Evolutionary conservation across 1,140 invertebrate species (phyloP).

Genomic region (Pristionchus pacificus): DNA sequence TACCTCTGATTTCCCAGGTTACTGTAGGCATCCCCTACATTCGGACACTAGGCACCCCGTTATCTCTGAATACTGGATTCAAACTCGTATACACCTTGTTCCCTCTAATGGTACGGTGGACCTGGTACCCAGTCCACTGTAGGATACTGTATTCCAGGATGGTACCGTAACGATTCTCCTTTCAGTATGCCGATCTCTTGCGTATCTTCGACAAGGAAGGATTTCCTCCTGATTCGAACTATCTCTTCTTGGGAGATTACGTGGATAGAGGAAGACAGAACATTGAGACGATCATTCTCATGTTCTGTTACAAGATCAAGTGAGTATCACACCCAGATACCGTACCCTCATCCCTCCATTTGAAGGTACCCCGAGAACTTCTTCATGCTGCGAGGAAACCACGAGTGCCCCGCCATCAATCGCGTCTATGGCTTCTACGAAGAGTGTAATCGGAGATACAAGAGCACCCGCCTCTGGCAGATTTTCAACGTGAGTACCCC

Average conservation of each 20-base stretch:
- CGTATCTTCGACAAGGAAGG: constrained; percentile 60
- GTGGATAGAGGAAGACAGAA: constrained; percentile 44
- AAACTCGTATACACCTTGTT: too few species aligned
- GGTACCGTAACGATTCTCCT: neutral
- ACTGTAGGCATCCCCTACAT: too few species aligned
- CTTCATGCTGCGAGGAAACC: constrained; percentile 69
- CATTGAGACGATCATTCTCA: constrained; percentile 63
- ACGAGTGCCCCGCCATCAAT: constrained; percentile 69
- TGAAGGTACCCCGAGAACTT: constrained; percentile 68
- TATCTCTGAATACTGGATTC: too few species aligned
- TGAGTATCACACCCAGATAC: too few species aligned
- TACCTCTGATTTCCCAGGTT: constrained; percentile 57
- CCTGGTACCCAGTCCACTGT: constrained; percentile 83
- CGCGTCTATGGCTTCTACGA: constrained; percentile 65
- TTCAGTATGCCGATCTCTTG: constrained; percentile 44
- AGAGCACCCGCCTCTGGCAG: constrained; percentile 38
- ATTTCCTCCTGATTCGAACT: constrained; percentile 45
- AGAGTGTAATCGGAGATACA: constrained; percentile 56
- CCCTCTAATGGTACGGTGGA: too few species aligned
- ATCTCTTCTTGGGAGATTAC: constrained; percentile 44
- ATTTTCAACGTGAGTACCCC: constrained; percentile 58
- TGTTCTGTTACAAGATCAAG: constrained; percentile 64
- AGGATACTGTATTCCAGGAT: constrained; percentile 65
- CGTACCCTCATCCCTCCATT: too few species aligned
- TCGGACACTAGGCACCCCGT: too few species aligned